Conservation (phyloP, 23 tunicate species). For the Clavelina lepadiformis region DNA sequence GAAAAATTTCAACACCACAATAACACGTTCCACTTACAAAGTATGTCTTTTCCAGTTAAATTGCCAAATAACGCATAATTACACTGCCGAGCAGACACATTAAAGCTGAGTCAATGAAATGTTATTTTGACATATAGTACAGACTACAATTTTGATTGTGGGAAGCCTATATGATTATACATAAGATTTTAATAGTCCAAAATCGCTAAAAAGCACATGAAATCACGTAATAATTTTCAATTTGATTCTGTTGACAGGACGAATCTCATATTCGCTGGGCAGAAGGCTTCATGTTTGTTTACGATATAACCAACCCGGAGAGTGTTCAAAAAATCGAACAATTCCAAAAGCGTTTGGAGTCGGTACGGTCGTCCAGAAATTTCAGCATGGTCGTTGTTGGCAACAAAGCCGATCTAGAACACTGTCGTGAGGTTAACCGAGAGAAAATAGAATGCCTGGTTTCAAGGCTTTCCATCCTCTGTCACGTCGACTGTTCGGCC, state of each 20-base stretch:
- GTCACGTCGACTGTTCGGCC: conserved; percentile 87
- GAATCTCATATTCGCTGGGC: conserved; percentile 86
- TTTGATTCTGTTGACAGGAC: too few relatives aligned
- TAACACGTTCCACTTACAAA: too few relatives aligned
- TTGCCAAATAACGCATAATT: too few relatives aligned
- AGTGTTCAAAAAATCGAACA: conserved; percentile 44
- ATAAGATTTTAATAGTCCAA: not conserved
- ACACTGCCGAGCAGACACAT: too few relatives aligned
- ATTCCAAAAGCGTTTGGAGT: conserved; percentile 52
- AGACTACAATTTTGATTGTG: too few relatives aligned
- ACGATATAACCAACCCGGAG: conserved; percentile 73
- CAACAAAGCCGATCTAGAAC: conserved; percentile 76
- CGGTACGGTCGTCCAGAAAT: conserved; percentile 20
- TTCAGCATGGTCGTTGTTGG: conserved; percentile 69
- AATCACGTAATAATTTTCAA: too few relatives aligned
- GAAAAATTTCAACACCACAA: too few relatives aligned
- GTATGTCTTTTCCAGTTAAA: too few relatives aligned
- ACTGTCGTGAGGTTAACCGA: conserved; percentile 42
- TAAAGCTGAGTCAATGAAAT: too few relatives aligned
- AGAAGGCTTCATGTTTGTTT: conserved; percentile 86
- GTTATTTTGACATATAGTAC: too few relatives aligned
- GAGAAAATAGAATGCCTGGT: conserved; percentile 46
- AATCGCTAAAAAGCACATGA: not conserved
- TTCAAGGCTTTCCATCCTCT: conserved; percentile 29
- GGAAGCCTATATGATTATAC: not conserved